Evolutionary conservation across 2,888 invertebrate species (phyloP), one percentile per base, ranked within the genome.

Genomic region (Drosophila kuntzei): DNA sequence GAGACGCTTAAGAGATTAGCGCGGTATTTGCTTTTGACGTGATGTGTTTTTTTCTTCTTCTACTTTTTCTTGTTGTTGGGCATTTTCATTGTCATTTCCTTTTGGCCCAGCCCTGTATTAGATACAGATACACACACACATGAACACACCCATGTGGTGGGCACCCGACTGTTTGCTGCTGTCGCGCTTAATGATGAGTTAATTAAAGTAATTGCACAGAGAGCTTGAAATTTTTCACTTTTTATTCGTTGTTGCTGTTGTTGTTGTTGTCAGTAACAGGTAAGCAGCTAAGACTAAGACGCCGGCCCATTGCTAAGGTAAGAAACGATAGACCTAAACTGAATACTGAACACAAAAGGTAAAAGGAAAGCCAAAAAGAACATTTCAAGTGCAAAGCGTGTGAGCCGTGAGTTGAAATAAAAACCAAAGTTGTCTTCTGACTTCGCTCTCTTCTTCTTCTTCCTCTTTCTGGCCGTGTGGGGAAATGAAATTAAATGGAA

Each of bases 161-260:
- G 65, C 58, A 60, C 51, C 58, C 59, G 49, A 71, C 64, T 55
- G 73, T 37, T 60, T 36, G 55, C 72, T 62, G 69, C 76, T 79
- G 78, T 70, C 64, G 76, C 71, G 79, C 80, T 76, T 84, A 87
- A 85, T 83, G 88, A 86, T 86, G 72, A 81, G 86, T 86, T 87
- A 87, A 87, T 86, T 87, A 86, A 86, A 78, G 86, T 86, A 86
- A 87, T 85, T 86, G 82, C 83, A 79, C 74, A 59, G 34, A 66
- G 62, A 72, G 78, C 75, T 76, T 78, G 53, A 76, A 49, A 61
- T 69, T 63, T 83, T 69, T 51, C 47, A 46, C 39, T 70, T 65
- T 67, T 61, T 59, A n/a, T 27, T 43, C 20, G 6, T 37, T 7
- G 20, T 29, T 66, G 46, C 62, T 50, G 50, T 22, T 50, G 55